Evolutionary conservation across 2,888 invertebrate species (phyloP), one percentile per base, ranked within the genome.

Genomic region (Rhimphoctona megacephalus): DNA sequence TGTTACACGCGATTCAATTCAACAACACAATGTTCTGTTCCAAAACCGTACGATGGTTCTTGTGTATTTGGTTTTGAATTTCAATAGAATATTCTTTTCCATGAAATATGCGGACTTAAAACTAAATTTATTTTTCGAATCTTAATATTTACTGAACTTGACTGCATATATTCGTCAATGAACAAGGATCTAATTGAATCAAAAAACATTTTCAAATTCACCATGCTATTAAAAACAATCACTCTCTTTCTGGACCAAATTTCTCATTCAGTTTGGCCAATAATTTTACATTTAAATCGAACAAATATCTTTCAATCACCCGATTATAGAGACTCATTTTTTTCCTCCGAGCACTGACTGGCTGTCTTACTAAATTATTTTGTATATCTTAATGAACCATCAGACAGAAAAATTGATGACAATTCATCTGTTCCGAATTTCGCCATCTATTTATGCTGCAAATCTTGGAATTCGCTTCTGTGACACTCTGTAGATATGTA

Each of bases 401-500:
- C 14, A 22, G 11, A 9, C 11, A 54, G n/a, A 11, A 22, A 54
- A 54, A 54, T 54, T 9, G 22, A 54, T 22, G 19, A 54, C 9
- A 7, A 54, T 22, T 54, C 22, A 22, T 25, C 39, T 22, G 1
- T 25, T 30, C 19, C 0, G 5, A 30, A 6, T 61, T 61, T 17
- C 6, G 61, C 5, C 61, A 17, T 25, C 30, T 14, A 17, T 17
- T 61, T 9, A 30, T 30, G 17, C 5, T 30, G 61, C 14, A 30
- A 61, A 61, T 61, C 61, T 61, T 30, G 61, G 7, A 17, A 14
- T 30, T 61, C 30, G 61, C 5, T 61, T 30, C 30, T 30, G 61
- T 30, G 61, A 61, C 61, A 61, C 61, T 61, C 61, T 30, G 61
- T 61, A 61, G 61, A 61, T 72, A 85, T 76, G 14, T 43, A 11